Conservation (phyloP, 2,888 invertebrate genomes). For the Amiota communis region DNA sequence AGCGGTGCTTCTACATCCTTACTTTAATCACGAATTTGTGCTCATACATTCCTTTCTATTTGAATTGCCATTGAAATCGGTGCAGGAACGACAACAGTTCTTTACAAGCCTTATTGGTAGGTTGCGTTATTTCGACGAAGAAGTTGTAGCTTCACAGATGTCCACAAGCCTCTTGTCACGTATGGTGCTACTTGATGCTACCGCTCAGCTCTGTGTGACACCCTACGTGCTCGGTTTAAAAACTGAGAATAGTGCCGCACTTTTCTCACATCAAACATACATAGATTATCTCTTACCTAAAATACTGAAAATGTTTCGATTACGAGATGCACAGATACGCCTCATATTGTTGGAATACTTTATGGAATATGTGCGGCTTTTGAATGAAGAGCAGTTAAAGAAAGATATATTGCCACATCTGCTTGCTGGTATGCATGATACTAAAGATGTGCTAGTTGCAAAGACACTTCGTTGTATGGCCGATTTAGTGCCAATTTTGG, state of each 20-base stretch:
- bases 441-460: conserved; percentile 86
- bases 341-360: conserved; percentile 86
- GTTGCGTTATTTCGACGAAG: conserved; percentile 83
- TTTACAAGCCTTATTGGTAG: conserved; percentile 82
- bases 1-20: conserved; percentile 80
- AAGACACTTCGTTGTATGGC: conserved; percentile 87
- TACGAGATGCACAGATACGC: conserved; percentile 88
- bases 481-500: conserved; percentile 85
- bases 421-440: conserved; percentile 89
- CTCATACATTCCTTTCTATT: conserved; percentile 86
- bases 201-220: conserved; percentile 78
- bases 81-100: conserved; percentile 84
- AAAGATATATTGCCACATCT: conserved; percentile 89
- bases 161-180: conserved; percentile 85
- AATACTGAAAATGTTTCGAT: conserved; percentile 85
- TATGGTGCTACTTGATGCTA: conserved; percentile 87
- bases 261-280: conserved; percentile 82
- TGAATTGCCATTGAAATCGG: conserved; percentile 85
- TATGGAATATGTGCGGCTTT: conserved; percentile 81
- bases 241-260: conserved; percentile 74
- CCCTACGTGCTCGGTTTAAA: conserved; percentile 75
- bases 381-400: conserved; percentile 84
- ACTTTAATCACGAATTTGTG: conserved; percentile 90
- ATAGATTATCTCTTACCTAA: conserved; percentile 84
- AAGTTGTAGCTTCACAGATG: conserved; percentile 86